phyloP scores from a whole-genome alignment of 2,888 invertebrate species.

The Rhagonycha fulva region DNA sequence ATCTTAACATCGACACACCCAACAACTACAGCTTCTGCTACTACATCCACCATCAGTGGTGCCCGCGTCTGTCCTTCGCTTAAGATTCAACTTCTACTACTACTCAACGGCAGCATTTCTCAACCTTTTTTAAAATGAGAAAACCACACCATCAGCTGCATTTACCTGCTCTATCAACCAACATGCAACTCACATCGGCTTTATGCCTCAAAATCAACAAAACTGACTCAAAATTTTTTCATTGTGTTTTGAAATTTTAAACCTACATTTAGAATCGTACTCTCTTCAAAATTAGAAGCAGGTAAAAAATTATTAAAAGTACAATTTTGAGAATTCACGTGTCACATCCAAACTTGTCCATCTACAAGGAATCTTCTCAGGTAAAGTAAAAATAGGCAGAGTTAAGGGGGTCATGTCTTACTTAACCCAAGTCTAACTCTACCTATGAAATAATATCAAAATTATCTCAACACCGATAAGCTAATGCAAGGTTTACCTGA shows the following conservation, averaged over 20 bases:
- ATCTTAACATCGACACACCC: constrained; percentile 50
- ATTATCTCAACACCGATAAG: not conserved
- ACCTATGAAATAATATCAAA: not conserved
- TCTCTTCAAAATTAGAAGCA: constrained; percentile 6
- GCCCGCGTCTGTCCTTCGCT: constrained; percentile 36
- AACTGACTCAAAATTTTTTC: constrained; percentile 5
- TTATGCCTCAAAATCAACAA: constrained; percentile 11
- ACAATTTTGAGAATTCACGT: constrained; percentile 1
- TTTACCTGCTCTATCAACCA: constrained; percentile 35
- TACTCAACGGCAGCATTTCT: constrained; percentile 33
- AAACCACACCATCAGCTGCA: constrained; percentile 32
- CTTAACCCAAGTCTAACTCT: too few relatives aligned
- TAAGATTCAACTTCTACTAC: constrained; percentile 31
- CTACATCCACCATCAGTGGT: constrained; percentile 44
- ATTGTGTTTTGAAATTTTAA: constrained; percentile 1
- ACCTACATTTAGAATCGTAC: constrained; percentile 3
- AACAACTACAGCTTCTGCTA: constrained; percentile 37
- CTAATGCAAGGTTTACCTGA: not conserved
- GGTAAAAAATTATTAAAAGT: constrained; percentile 1
- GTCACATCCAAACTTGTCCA: not conserved
- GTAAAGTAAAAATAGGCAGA: not conserved
- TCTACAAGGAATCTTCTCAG: not conserved
- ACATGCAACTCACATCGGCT: constrained; percentile 36
- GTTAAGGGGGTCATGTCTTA: too few relatives aligned
- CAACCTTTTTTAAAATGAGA: constrained; percentile 35